phyloP scores from a whole-genome alignment of 2,797 vertebrate genomes.

The Coracias cyanogaster region DNA sequence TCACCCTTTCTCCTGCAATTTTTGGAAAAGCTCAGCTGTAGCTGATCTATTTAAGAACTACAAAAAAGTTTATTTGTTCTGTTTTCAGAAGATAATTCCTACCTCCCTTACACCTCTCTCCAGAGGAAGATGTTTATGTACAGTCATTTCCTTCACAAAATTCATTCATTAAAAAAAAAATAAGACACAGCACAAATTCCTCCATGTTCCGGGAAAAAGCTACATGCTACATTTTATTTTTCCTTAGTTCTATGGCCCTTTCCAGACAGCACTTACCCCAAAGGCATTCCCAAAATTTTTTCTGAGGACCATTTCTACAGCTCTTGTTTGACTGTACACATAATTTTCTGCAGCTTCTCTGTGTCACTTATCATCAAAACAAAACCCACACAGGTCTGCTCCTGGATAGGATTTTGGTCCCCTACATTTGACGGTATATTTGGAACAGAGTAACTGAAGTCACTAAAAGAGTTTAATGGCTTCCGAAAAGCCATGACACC shows the following conservation, averaged over 20 bases:
- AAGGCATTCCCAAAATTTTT: neutral
- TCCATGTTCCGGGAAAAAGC: neutral
- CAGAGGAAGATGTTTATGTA: neutral
- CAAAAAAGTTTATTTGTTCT: neutral
- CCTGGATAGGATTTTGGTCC: neutral
- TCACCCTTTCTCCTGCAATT: neutral
- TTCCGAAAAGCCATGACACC: neutral
- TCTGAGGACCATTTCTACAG: neutral
- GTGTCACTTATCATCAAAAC: neutral
- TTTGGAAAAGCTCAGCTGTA: neutral
- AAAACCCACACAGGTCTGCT: neutral
- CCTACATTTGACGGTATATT: neutral
- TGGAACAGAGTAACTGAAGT: neutral
- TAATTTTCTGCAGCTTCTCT: neutral
- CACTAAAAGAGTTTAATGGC: neutral
- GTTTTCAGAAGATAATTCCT: neutral
- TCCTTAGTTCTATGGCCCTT: neutral
- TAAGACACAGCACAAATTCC: neutral
- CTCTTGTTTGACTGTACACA: neutral
- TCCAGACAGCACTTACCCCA: neutral
- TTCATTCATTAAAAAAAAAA: neutral
- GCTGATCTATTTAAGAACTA: neutral
- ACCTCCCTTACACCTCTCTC: neutral
- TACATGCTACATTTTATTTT: neutral
- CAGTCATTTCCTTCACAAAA: neutral